Evolutionary conservation across 2,113 vertebrate species (phyloP), one percentile per base, ranked within the genome.

Genomic region (Ardeotis arabs): DNA sequence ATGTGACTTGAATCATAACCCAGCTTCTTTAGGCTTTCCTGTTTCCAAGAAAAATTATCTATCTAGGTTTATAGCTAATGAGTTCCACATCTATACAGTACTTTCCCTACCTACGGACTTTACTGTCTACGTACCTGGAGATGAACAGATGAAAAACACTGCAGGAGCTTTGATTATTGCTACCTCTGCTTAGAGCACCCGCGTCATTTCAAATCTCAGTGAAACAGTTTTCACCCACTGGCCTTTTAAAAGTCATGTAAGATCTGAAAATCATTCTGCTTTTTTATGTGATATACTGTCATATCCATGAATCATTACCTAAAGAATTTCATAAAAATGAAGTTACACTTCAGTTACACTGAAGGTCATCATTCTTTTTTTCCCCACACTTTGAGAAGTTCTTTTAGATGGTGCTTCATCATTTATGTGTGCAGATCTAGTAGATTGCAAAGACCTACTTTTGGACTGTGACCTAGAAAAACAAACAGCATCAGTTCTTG

Each of bases 401-500:
- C 27, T 86, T 92, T 77, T 68, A 62, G 52, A 90, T 89, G 52
- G 4, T 28, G 8, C 47, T 92, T 84, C 24, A 52, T 84, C 23
- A 23, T 82, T 72, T 89, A n/a, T 56, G 17, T 18, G 8, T 41
- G 58, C 68, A 58, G 47, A 74, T 75, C 47, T 47, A 67, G n/a
- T 60, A 81, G 77, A 78, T 84, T 92, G 33, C 4, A 10, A 86
- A 86, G 55, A 77, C 59, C 37, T 70, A 9, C 19, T 88, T 88
- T 91, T 91, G 64, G 52, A 70, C 35, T 63, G 33, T 90, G 93
- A 86, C 52, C 75, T 94, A 81, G 50, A 84, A 93, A 84, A 88
- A 55, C 9, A 33, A 59, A 63, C 33, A 84, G 49, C 52, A 27
- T 80, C 68, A 60, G 9, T 41, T 95, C 64, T 63, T 74, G 28